These are phyloP conservation scores for Agapornis canus DNA, from an alignment of 2,797 vertebrate genomes.

Conservation along the genomic window DNA sequence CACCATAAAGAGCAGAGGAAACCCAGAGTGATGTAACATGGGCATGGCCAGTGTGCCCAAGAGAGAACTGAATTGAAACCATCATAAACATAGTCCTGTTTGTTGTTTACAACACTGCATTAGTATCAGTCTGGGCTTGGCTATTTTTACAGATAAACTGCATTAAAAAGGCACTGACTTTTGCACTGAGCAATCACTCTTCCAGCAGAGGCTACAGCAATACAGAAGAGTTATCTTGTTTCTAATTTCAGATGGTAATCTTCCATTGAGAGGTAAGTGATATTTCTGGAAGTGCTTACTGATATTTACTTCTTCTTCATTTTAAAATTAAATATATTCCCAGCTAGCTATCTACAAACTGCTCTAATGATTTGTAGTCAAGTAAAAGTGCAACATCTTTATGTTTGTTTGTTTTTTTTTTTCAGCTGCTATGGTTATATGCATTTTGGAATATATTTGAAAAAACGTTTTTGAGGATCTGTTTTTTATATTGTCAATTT, in stretches of 20 bases:
- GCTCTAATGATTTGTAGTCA: background rate
- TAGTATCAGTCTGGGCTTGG: background rate
- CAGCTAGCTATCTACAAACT: background rate
- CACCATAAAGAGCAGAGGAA: background rate
- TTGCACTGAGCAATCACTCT: background rate
- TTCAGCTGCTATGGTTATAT: background rate
- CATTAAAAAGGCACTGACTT: background rate
- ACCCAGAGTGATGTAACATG: rapidly evolving
- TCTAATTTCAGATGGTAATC: background rate
- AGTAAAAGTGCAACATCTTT: background rate
- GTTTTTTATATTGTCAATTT: background rate
- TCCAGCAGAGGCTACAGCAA: background rate
- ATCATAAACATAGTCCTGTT: background rate
- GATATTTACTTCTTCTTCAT: background rate
- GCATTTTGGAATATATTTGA: background rate
- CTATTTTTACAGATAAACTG: background rate
- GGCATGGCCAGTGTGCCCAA: background rate
- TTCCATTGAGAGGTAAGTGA: background rate
- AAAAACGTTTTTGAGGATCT: background rate
- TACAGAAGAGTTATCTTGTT: background rate
- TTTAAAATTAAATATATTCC: background rate
- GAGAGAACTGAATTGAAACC: background rate
- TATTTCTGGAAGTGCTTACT: background rate
- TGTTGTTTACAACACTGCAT: background rate
- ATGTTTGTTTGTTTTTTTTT: too few species aligned